These are phyloP conservation scores for Eutolmus rufibarbis DNA, from an alignment of 2,888 invertebrate genomes.

Conservation along the genomic window DNA sequence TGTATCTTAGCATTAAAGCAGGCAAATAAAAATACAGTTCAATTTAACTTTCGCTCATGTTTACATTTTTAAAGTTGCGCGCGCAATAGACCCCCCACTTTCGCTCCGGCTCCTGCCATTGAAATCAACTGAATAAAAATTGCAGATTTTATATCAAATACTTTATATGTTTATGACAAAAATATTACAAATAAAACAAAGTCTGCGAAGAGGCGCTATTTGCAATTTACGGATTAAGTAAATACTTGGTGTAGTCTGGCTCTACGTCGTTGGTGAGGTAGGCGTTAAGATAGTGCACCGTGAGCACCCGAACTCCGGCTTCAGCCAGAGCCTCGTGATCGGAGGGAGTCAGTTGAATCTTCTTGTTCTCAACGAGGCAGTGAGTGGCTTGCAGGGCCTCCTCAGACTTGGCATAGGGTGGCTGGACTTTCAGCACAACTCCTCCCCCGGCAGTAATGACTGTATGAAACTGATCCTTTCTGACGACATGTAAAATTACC, in stretches of 20 bases:
- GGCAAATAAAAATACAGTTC: constrained; percentile 51
- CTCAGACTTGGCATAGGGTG: constrained; percentile 53
- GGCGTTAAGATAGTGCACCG: constrained; percentile 60
- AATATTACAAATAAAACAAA: not conserved
- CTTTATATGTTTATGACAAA: not conserved
- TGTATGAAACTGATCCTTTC: constrained; percentile 70
- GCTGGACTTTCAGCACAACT: constrained; percentile 65
- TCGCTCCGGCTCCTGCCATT: not conserved
- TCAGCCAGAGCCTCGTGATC: constrained; percentile 54
- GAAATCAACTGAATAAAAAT: not conserved
- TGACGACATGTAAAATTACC: constrained; percentile 69
- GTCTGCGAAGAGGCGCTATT: too few species aligned
- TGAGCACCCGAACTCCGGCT: constrained; percentile 54
- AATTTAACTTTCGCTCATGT: not conserved
- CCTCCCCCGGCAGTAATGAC: constrained; percentile 83
- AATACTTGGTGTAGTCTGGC: constrained; percentile 55
- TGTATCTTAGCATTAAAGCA: constrained; percentile 88
- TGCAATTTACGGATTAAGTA: not conserved
- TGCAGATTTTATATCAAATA: not conserved
- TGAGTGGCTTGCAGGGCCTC: constrained; percentile 54
- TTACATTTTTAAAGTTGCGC: not conserved
- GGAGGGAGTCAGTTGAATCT: constrained; percentile 52
- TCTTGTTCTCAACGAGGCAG: constrained; percentile 59
- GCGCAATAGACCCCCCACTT: too few species aligned
- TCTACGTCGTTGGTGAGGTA: constrained; percentile 59